Evolutionary conservation across 2,797 vertebrate genomes (phyloP).

Genomic region (Platyrinchus mystaceus): DNA sequence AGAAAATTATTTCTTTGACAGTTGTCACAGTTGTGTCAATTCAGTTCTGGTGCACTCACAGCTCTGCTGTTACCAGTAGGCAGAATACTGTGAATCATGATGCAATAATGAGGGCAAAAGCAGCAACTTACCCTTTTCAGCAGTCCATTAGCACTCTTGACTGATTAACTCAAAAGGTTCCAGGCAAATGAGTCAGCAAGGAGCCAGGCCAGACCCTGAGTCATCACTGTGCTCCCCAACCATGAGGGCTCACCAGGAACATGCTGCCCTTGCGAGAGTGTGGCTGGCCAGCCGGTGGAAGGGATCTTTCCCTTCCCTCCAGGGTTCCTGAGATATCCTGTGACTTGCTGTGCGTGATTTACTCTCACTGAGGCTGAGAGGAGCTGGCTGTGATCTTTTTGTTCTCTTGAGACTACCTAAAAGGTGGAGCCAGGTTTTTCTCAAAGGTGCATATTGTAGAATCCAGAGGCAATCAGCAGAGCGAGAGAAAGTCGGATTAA

Average conservation of each 20-base stretch:
- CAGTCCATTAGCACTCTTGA: slow-evolving; percentile 22
- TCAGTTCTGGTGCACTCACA: not conserved
- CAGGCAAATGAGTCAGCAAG: slow-evolving; percentile 10
- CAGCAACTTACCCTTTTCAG: slow-evolving; percentile 7
- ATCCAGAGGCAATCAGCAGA: not conserved
- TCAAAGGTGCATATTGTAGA: not conserved
- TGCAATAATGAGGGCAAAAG: not conserved
- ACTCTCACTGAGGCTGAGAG: not conserved
- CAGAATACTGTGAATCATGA: not conserved
- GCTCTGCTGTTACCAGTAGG: not conserved
- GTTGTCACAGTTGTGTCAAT: accelerated
- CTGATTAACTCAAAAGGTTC: slow-evolving; percentile 15
- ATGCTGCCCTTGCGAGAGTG: accelerated
- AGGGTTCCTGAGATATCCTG: not conserved
- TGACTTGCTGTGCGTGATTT: not conserved
- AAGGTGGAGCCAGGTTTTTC: not conserved
- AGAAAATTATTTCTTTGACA: not conserved
- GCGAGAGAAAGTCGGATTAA: not conserved
- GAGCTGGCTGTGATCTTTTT: not conserved
- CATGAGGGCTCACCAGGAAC: not conserved
- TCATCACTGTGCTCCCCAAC: not conserved
- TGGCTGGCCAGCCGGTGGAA: not conserved
- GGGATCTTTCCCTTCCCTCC: not conserved
- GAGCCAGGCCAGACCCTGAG: not conserved
- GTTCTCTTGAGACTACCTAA: not conserved